phyloP scores from a whole-genome alignment of 1,140 invertebrate genomes.

The Atta cephalotes region DNA sequence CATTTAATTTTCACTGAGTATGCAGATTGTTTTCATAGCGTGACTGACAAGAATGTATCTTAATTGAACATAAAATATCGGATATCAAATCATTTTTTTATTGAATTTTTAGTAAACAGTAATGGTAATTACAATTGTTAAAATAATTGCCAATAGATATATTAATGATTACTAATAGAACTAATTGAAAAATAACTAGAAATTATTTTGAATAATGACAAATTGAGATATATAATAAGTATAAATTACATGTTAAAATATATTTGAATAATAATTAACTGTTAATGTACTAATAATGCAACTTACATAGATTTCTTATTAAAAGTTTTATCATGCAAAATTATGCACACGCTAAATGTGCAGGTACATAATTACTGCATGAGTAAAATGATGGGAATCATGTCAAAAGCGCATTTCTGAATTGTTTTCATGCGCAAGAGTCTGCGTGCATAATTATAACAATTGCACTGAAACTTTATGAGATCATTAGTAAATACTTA shows the following conservation, averaged over 20 bases:
- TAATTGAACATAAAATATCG: conserved; percentile 40
- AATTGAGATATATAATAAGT: neutral
- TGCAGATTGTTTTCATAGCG: conserved; percentile 49
- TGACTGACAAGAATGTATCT: conserved; percentile 35
- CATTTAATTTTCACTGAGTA: conserved; percentile 54
- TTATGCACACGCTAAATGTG: neutral
- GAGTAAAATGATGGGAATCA: conserved; percentile 27
- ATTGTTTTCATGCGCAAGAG: conserved; percentile 33
- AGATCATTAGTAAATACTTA: conserved; percentile 19
- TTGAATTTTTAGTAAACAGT: neutral
- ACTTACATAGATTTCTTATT: conserved; percentile 6
- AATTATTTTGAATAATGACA: neutral
- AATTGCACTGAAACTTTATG: neutral
- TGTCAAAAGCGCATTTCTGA: conserved; percentile 39
- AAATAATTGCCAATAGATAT: neutral
- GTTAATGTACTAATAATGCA: neutral
- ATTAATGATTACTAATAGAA: neutral
- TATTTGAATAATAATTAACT: conserved; percentile 10
- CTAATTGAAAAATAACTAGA: neutral
- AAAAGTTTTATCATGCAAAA: conserved; percentile 5
- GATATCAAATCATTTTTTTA: conserved; percentile 2
- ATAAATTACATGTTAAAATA: neutral
- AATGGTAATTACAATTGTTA: conserved; percentile 1
- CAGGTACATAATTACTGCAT: conserved; percentile 21
- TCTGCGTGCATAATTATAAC: conserved; percentile 46